A percentile compares a stretch with the other conserved stretches of the same genome.
These are phyloP conservation scores for Leucoma salicis DNA, from an alignment of 2,888 invertebrate species.

Conservation along the genomic window DNA sequence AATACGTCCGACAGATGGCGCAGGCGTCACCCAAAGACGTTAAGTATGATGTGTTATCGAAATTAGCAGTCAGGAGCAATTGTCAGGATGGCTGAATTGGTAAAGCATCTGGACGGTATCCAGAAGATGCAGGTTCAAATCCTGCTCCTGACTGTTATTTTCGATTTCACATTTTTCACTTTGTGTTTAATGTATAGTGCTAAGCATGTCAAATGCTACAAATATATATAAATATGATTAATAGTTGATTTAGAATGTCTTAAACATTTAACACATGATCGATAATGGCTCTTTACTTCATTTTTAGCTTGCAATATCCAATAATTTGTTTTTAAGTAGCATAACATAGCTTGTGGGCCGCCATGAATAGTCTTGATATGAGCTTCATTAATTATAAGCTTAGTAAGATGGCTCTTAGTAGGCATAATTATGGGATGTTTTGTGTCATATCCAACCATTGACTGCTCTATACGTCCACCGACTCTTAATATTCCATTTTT, in stretches of 20 bases:
- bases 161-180: no score
- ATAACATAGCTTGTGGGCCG: constrained; percentile 1
- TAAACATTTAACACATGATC: constrained; percentile 1
- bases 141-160: no score
- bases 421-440: constrained; percentile 6
- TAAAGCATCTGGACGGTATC: no score
- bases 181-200: no score
- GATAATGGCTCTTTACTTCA: not conserved
- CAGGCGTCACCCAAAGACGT: no score
- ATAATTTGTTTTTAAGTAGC: not conserved
- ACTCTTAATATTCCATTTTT: constrained; percentile 2
- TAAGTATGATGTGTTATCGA: no score
- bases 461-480: constrained; percentile 5
- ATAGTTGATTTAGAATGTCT: not conserved
- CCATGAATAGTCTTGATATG: constrained; percentile 4
- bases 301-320: constrained; percentile 3
- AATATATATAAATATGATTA: no score
- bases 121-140: no score
- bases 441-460: not conserved
- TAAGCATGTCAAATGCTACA: no score
- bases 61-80: no score
- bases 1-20: no score
- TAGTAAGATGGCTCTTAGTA: not conserved
- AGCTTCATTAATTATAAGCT: not conserved
- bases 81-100: no score